phyloP scores from a whole-genome alignment of 2,113 vertebrate genomes.

The Tenrec ecaudatus region DNA sequence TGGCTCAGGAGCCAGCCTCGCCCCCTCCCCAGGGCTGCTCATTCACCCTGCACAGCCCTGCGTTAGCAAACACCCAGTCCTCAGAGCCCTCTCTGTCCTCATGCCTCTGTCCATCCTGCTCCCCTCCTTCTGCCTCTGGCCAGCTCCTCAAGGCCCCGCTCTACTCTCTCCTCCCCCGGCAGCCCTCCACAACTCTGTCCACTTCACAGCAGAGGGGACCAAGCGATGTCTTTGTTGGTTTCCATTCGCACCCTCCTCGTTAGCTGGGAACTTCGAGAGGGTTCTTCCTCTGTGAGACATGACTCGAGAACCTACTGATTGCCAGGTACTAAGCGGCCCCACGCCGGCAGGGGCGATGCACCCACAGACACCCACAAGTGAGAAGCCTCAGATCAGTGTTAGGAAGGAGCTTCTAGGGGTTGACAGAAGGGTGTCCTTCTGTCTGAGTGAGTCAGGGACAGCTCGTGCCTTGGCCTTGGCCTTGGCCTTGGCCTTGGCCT shows the following conservation, averaged over 20 bases:
- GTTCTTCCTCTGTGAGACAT: not conserved
- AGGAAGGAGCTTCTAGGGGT: not conserved
- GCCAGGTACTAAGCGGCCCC: not conserved
- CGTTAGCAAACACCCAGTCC: not conserved
- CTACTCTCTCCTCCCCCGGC: conserved; percentile 13
- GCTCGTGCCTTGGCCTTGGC: not conserved
- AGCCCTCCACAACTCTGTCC: not conserved
- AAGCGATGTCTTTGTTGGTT: not conserved
- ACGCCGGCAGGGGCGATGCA: not conserved
- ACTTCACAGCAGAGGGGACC: not conserved
- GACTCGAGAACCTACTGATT: not conserved
- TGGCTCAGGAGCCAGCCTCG: no score
- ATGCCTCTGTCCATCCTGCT: not conserved
- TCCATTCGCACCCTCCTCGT: not conserved
- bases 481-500: not conserved
- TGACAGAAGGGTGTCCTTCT: not conserved
- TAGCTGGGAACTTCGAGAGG: not conserved
- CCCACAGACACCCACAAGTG: not conserved
- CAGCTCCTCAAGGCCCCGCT: not conserved
- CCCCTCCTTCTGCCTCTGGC: not conserved
- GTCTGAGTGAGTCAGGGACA: not conserved
- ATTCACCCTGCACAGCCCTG: not conserved
- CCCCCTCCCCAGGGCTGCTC: not conserved
- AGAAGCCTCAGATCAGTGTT: not conserved
- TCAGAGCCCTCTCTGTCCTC: not conserved